Evolutionary conservation across 2,797 vertebrate species (phyloP), one percentile per base, ranked within the genome.

Genomic region (Microctenopoma steveboyesi): DNA sequence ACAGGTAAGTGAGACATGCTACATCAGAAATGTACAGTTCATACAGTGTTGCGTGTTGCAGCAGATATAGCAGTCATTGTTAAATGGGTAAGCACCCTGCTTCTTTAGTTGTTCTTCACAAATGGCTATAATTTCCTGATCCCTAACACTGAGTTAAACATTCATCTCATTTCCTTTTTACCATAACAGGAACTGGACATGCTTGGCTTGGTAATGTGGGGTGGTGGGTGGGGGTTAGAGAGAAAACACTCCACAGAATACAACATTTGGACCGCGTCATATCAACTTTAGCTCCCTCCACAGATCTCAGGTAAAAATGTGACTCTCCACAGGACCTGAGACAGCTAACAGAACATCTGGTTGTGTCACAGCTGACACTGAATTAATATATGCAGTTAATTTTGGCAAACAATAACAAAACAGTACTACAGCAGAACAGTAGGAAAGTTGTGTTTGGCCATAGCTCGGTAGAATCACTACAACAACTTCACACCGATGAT

Each of bases 191-290:
- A 86, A 84, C 72, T 62, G 45, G 45, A 54, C 7, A 0, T 14
- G 49, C 22, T 45, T 45, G 15, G 14, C 15, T 45, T 45, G 42
- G 42, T 54, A 73, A 49, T 47, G 55, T 50, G 43, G n/a, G 25
- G 45, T 14, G 49, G 39, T 18, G 11, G n/a, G 37, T 39, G 46
- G 51, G 28, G 14, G 35, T 22, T 22, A 30, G 56, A 22, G 56
- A 48, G 54, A 57, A 10, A 64, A 37, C 11, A 50, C 58, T 61
- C 70, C 64, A 63, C 56, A 69, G 66, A 84, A 82, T 68, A 77
- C 47, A 64, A 79, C 56, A 57, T 84, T 91, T 90, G 87, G 89
- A 91, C 87, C 89, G 84, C 85, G 82, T 77, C 65, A 13, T 67
- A 63, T 73, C 72, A 59, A 56, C 60, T 80, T 57, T 64, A 60